A percentile compares a stretch with the other conserved stretches of the same genome.
Evolutionary conservation across 2,797 vertebrate genomes (phyloP).

Genomic region (Darevskia nairensis): DNA sequence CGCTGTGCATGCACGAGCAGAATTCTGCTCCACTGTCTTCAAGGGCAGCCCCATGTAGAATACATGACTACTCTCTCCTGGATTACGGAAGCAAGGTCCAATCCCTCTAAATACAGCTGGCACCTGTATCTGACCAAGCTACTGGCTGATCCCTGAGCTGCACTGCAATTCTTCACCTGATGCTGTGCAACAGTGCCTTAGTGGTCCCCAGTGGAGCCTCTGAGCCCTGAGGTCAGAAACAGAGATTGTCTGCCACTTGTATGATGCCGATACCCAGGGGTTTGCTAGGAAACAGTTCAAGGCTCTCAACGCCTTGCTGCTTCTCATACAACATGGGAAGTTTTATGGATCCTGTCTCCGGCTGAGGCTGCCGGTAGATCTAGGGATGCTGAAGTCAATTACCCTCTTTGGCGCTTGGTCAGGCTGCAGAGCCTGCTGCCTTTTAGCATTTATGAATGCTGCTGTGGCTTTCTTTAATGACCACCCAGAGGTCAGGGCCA

Average conservation of each 20-base stretch:
- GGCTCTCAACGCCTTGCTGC: neutral
- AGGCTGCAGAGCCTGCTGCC: neutral
- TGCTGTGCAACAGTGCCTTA: neutral
- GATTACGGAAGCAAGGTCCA: no score
- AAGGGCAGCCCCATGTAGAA: no score
- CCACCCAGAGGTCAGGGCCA: neutral
- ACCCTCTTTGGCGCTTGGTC: neutral
- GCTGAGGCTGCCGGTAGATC: neutral
- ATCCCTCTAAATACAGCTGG: neutral
- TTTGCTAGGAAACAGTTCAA: neutral
- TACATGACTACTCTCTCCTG: neutral
- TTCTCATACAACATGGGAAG: neutral
- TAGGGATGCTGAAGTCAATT: neutral
- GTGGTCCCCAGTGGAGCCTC: neutral
- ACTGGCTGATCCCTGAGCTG: neutral
- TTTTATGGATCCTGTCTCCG: neutral
- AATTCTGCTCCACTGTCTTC: no score
- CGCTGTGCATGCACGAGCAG: no score
- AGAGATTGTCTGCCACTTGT: no score
- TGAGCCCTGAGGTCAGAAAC: neutral
- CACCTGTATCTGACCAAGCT: neutral
- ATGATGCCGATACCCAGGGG: neutral
- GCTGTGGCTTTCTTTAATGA: neutral
- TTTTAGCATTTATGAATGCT: slow-evolving; percentile 1
- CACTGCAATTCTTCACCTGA: neutral